Base-by-base conservation (phyloP, 2,888 invertebrate genomes). In the Drosophila greeni region DNA sequence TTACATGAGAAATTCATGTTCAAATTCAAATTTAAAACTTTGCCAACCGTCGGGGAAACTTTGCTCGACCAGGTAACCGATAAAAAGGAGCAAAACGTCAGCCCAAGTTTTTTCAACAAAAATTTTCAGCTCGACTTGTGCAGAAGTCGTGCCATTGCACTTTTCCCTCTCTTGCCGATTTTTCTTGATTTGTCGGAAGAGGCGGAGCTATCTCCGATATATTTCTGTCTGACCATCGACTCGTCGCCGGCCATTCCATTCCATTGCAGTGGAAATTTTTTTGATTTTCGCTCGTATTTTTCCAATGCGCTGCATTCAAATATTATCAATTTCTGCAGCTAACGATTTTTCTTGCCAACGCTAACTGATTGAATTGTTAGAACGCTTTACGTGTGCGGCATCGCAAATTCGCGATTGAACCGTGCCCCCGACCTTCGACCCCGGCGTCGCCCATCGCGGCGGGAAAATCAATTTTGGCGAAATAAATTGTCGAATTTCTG, bases 301-400 rank as follows among this genome's bases (percentile, higher is more conserved):
- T 79, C 71, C 76, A 82, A 72, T 72, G 80, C 67, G 72, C 73
- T 85, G 82, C 84, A 84, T 85, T 84, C 85, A 85, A 85, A 84
- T 85, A 84, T 85, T 85, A 85, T 85, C 84, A 83, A 85, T 85
- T 84, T 76, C 34, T 58, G 47, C 52, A 36, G 57, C 34, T 61
- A 57, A 52, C 54, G 52, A 37, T 72, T 53, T 58, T 54, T 59
- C 58, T 60, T 66, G 57, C 53, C 77, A 70, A 54, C 66, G 84
- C 86, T 85, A 84, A 82, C 87, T 86, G 87, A 87, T 87, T 86
- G 86, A 87, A 87, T 86, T 87, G 87, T 86, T 86, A 80, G 84
- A 84, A 76, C 82, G 76, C 49, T 82, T 77, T 87, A 87, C 87
- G 87, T 86, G 87, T 74, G 74, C 84, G 64, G 81, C 84, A 81